These are phyloP conservation scores for Pygoscelis antarcticus DNA, from an alignment of 2,113 vertebrate genomes.

Conservation along the genomic window DNA sequence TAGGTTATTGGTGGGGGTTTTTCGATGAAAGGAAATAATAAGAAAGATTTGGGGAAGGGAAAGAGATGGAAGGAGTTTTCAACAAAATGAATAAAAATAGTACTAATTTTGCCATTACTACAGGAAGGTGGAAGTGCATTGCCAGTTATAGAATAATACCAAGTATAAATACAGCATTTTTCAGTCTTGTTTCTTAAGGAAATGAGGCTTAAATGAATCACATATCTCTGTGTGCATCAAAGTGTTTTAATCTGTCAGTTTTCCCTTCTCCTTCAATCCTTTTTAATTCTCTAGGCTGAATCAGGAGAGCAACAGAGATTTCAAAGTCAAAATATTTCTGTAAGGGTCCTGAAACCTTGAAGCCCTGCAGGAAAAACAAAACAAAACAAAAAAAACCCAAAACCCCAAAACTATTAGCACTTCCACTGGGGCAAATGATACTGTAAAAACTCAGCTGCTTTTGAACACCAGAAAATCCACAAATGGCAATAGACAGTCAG, in stretches of 20 bases:
- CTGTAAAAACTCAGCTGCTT: neutral
- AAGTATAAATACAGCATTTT: neutral
- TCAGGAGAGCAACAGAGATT: neutral
- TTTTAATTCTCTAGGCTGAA: neutral
- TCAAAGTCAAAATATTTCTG: neutral
- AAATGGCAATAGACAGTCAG: neutral
- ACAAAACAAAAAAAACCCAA: neutral
- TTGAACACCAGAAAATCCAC: neutral
- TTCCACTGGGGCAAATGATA: neutral
- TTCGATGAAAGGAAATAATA: neutral
- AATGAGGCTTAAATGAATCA: neutral
- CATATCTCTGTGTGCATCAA: neutral
- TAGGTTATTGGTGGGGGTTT: fast-evolving
- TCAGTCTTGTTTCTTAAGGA: neutral
- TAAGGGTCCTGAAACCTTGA: neutral
- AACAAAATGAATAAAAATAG: neutral
- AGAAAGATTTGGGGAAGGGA: neutral
- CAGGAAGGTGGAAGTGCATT: neutral
- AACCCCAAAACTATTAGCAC: neutral
- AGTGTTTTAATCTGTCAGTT: neutral
- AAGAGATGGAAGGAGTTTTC: neutral
- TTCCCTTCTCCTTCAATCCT: neutral
- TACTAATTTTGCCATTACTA: neutral
- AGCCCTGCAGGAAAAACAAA: neutral
- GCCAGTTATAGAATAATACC: neutral